These are phyloP conservation scores for Tringa solitaria DNA, from an alignment of 2,113 vertebrate species.

Conservation along the genomic window DNA sequence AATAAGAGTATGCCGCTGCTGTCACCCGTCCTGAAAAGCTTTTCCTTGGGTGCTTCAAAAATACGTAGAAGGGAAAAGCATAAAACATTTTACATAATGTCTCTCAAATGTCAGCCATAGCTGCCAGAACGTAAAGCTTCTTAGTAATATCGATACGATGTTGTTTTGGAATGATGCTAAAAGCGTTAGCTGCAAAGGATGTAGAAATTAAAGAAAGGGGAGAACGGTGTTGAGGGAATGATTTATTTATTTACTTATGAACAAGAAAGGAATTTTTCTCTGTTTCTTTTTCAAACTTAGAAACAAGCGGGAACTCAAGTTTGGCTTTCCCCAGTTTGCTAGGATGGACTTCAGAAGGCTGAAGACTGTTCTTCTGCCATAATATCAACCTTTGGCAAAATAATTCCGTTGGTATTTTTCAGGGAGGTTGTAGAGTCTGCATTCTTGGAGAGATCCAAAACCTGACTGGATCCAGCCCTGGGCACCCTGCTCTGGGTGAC, in stretches of 20 bases:
- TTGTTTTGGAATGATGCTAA: background rate
- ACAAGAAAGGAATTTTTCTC: background rate
- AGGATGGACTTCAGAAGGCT: background rate
- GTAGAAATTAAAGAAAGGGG: background rate
- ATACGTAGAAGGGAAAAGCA: background rate
- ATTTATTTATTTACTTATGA: background rate
- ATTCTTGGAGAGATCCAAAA: background rate
- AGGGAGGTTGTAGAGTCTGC: background rate
- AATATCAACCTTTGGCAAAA: background rate
- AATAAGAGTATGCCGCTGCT: background rate
- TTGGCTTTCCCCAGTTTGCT: background rate
- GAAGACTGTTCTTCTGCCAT: background rate
- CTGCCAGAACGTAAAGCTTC: background rate
- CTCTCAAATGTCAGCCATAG: background rate
- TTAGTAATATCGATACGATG: background rate
- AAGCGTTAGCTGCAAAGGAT: background rate
- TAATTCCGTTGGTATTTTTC: background rate
- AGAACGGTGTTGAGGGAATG: background rate
- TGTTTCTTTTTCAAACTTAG: background rate
- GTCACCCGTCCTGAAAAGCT: background rate
- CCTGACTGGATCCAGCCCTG: background rate
- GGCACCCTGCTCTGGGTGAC: background rate
- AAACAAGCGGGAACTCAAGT: background rate
- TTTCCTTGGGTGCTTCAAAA: background rate
- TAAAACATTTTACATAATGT: background rate